phyloP scores from a whole-genome alignment of 1,140 invertebrate species.

The Lepidurus packardi region DNA sequence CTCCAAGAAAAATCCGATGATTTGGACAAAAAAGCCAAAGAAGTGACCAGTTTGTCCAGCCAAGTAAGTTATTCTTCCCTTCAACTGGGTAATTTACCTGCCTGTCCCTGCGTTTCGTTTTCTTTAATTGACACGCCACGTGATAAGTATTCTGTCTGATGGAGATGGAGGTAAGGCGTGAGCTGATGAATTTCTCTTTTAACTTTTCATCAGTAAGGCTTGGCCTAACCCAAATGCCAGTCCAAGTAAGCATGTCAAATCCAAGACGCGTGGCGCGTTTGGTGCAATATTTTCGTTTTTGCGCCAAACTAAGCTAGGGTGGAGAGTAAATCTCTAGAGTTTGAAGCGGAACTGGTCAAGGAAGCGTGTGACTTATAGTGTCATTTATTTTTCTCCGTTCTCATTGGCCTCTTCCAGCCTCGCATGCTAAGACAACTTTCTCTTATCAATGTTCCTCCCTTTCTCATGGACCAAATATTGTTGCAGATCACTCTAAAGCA shows the following conservation, averaged over 20 bases:
- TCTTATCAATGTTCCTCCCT: neutral
- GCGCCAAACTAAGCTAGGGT: neutral
- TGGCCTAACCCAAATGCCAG: neutral
- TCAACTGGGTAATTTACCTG: slow-evolving; percentile 14
- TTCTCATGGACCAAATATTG: slow-evolving; percentile 10
- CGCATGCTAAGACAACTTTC: neutral
- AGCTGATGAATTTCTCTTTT: neutral
- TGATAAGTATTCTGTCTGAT: neutral
- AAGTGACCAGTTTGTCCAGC: slow-evolving; percentile 69
- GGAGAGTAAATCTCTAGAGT: neutral
- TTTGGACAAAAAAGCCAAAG: slow-evolving; percentile 68
- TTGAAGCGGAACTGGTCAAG: neutral
- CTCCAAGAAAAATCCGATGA: slow-evolving; percentile 69
- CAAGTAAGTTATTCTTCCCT: slow-evolving; percentile 54
- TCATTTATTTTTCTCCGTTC: neutral
- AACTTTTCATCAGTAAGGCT: neutral
- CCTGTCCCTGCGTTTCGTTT: neutral
- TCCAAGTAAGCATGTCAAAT: neutral
- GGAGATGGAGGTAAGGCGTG: neutral
- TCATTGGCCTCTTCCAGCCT: no score
- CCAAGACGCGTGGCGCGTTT: neutral
- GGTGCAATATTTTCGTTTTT: neutral
- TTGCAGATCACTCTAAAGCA: slow-evolving; percentile 68
- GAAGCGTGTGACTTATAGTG: neutral
- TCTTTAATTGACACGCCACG: neutral